These are phyloP conservation scores for Lipotes vexillifer DNA, from an alignment of 2,113 vertebrate genomes.

Conservation along the genomic window DNA sequence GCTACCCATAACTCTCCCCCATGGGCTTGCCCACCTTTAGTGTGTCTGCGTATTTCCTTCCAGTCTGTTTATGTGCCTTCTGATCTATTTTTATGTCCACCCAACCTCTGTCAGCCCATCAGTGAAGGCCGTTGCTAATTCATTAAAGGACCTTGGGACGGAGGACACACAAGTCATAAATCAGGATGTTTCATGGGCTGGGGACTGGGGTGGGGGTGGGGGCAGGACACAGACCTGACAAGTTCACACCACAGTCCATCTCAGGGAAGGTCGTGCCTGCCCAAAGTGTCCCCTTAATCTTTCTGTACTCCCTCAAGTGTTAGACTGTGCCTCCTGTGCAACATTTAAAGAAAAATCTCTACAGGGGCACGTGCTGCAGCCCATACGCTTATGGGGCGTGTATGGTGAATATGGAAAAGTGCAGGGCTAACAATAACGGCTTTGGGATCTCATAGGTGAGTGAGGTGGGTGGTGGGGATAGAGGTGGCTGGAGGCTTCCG, in stretches of 20 bases:
- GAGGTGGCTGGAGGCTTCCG: not conserved
- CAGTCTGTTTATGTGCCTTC: conserved; percentile 13
- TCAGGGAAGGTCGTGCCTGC: not conserved
- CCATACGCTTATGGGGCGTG: not conserved
- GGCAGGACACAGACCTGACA: not conserved
- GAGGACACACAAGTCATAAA: not conserved
- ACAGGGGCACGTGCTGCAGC: not conserved
- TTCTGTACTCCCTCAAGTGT: not conserved
- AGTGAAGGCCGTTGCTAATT: conserved; percentile 30
- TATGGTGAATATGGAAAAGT: not conserved
- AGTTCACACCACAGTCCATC: not conserved
- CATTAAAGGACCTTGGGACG: conserved; percentile 13
- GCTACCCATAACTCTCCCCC: not conserved
- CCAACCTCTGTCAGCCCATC: not conserved
- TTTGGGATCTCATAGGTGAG: not conserved
- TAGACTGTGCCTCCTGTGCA: not conserved
- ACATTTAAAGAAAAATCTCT: not conserved
- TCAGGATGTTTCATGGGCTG: not conserved
- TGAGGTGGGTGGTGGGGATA: not conserved
- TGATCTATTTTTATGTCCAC: conserved; percentile 42
- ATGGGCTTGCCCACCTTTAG: not conserved
- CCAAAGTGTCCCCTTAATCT: not conserved
- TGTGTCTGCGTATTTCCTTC: not conserved
- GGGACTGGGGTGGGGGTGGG: not conserved
- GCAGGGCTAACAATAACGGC: not conserved